Conservation (phyloP, 2,113 vertebrate species). For the Prionailurus bengalensis region DNA sequence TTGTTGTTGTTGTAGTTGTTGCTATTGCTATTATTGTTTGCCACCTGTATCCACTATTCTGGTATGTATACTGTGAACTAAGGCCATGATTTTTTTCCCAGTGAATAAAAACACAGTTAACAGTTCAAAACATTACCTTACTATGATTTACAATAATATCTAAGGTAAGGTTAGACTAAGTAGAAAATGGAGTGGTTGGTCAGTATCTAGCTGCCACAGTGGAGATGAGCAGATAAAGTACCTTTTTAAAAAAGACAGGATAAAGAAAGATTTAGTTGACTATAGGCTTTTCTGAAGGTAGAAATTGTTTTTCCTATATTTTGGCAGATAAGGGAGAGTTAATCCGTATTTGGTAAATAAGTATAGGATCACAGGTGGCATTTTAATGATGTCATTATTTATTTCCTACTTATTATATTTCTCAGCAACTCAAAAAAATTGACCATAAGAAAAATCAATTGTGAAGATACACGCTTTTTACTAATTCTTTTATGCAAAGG, state of each 20-base stretch:
- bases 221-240: background rate
- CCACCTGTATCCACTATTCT: background rate
- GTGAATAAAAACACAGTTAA: background rate
- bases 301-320: background rate
- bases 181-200: background rate
- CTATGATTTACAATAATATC: background rate
- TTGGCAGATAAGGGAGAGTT: background rate
- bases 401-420: constrained; percentile 7
- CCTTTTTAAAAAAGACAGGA: background rate
- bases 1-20: background rate
- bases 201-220: background rate
- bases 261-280: background rate
- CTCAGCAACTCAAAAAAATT: background rate
- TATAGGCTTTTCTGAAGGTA: background rate
- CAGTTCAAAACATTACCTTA: background rate
- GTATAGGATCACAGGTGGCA: background rate
- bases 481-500: background rate
- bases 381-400: background rate
- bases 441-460: background rate
- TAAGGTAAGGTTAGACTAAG: background rate
- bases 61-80: background rate
- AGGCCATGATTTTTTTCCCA: background rate
- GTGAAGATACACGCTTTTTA: background rate
- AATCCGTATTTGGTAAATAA: background rate
- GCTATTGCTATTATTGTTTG: background rate